Evolutionary conservation across 2,888 invertebrate species (phyloP).

Genomic region (Erebia epiphron): DNA sequence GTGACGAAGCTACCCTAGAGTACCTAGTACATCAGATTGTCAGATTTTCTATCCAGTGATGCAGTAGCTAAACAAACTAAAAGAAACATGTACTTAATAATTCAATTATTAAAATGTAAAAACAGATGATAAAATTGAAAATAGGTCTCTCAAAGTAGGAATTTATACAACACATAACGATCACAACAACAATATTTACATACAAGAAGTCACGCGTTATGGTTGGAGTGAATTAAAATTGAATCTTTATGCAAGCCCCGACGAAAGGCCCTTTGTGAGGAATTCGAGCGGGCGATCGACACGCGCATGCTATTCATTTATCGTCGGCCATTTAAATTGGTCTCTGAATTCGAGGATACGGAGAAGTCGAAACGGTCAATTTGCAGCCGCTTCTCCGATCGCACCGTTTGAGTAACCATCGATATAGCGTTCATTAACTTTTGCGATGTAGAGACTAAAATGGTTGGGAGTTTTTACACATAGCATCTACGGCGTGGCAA

Average conservation of each 20-base stretch:
- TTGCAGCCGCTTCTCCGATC: conserved; percentile 35
- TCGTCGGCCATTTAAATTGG: conserved; percentile 54
- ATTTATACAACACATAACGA: conserved; percentile 12
- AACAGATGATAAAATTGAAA: conserved; percentile 32
- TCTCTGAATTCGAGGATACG: conserved; percentile 46
- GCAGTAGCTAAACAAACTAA: neutral
- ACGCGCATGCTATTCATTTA: conserved; percentile 54
- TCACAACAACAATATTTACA: conserved; percentile 18
- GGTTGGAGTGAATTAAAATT: conserved; percentile 20
- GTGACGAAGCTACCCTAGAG: neutral
- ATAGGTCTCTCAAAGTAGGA: conserved; percentile 1
- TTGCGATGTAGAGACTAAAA: neutral
- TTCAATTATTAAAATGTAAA: neutral
- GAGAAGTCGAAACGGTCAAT: conserved; percentile 46
- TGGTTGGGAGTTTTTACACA: neutral
- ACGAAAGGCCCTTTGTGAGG: conserved; percentile 63
- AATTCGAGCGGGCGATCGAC: conserved; percentile 62
- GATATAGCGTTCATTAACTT: conserved; percentile 1
- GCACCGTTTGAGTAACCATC: conserved; percentile 17
- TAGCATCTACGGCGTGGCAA: neutral
- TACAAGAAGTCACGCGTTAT: conserved; percentile 37
- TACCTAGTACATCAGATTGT: neutral
- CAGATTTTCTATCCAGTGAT: neutral
- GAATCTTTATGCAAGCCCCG: conserved; percentile 42
- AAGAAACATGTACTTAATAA: neutral